These are phyloP conservation scores for Manduca sexta DNA, from an alignment of 1,140 invertebrate genomes.

Conservation along the genomic window DNA sequence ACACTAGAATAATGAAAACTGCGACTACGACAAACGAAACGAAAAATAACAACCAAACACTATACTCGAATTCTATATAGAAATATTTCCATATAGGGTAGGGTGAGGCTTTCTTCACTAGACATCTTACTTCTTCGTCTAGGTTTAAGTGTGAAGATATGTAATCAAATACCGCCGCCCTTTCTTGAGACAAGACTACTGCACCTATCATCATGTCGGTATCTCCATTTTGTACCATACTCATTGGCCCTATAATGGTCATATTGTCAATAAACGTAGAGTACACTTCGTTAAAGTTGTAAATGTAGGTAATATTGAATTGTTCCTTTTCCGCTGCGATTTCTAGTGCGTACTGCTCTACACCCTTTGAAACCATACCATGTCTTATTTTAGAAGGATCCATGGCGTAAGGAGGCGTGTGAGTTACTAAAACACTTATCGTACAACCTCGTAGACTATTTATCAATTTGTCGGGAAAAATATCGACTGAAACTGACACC, in stretches of 20 bases:
- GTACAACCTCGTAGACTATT: constrained; percentile 26
- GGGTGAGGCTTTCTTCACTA: constrained; percentile 31
- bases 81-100: constrained; percentile 31
- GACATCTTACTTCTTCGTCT: constrained; percentile 30
- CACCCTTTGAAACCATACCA: too few species aligned
- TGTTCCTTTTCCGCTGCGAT: constrained; percentile 30
- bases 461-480: constrained; percentile 27
- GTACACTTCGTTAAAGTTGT: constrained; percentile 29
- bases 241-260: constrained; percentile 25
- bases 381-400: too few species aligned
- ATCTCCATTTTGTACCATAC: constrained; percentile 24
- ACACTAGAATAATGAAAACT: constrained; percentile 18
- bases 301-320: constrained; percentile 30
- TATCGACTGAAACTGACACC: constrained; percentile 2
- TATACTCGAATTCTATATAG: constrained; percentile 34
- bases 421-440: constrained; percentile 20
- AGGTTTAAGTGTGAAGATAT: constrained; percentile 27
- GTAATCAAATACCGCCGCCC: constrained; percentile 32
- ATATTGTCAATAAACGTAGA: constrained; percentile 23
- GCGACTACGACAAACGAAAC: constrained; percentile 24
- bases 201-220: constrained; percentile 39
- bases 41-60: constrained; percentile 39
- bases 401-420: constrained; percentile 9
- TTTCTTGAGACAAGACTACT: constrained; percentile 24
- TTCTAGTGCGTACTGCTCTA: constrained; percentile 9